phyloP scores from a whole-genome alignment of 2,888 invertebrate genomes.

The Ophion slaviceki region DNA sequence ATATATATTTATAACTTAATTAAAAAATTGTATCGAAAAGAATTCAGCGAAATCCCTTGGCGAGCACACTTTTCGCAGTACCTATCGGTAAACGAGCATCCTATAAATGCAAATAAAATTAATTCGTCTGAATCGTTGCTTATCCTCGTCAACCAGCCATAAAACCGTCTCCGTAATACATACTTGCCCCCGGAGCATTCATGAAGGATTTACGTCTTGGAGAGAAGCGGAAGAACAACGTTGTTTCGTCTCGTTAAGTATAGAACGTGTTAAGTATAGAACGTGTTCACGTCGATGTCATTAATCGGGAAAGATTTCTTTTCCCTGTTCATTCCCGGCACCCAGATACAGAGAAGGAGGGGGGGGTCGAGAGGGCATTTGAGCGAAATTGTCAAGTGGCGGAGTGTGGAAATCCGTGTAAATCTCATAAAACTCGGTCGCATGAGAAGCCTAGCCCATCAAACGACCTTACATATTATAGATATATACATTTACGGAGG shows the following conservation, averaged over 20 bases:
- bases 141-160: background rate
- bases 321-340: slow-evolving; percentile 8
- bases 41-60: no score
- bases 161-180: slow-evolving; percentile 4
- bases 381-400: slow-evolving; percentile 72
- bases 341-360: background rate
- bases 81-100: no score
- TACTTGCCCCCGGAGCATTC: background rate
- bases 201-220: slow-evolving; percentile 22
- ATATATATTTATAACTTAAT: no score
- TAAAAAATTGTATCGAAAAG: no score
- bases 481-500: slow-evolving; percentile 1
- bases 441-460: slow-evolving; percentile 24
- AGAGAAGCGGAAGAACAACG: slow-evolving; percentile 19
- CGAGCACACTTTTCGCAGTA: no score
- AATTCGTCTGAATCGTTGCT: background rate
- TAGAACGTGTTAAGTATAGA: slow-evolving; percentile 2
- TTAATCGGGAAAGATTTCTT: slow-evolving; percentile 72
- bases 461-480: slow-evolving; percentile 34
- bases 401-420: slow-evolving; percentile 78
- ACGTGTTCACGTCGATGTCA: slow-evolving; percentile 27
- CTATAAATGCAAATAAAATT: no score
- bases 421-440: slow-evolving; percentile 76
- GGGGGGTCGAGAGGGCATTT: slow-evolving; percentile 24
- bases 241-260: slow-evolving; percentile 35